These are phyloP conservation scores for Proteles cristata DNA, from an alignment of 2,113 vertebrate species.

Conservation along the genomic window DNA sequence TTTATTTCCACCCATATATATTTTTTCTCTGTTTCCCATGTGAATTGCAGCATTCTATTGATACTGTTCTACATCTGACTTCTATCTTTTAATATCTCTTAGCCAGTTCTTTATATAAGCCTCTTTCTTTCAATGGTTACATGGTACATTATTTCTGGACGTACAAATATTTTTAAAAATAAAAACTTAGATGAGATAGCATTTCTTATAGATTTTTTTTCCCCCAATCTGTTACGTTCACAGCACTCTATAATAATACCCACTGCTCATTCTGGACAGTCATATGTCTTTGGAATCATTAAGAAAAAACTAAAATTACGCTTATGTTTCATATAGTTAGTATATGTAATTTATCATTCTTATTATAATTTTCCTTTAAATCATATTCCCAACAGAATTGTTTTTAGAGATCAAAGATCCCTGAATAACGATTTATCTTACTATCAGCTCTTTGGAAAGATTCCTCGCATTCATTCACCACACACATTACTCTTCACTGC, in stretches of 20 bases:
- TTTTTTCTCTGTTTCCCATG: not conserved
- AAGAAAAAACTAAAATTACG: not conserved
- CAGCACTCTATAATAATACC: not conserved
- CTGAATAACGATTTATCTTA: not conserved
- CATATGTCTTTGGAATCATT: not conserved
- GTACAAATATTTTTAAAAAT: not conserved
- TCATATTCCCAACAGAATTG: not conserved
- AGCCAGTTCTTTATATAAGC: not conserved
- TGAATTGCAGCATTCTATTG: not conserved
- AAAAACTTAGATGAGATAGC: not conserved
- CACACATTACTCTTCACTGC: not conserved
- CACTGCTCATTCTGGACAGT: not conserved
- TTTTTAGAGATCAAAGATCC: not conserved
- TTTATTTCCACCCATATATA: not conserved
- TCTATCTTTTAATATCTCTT: slow-evolving; percentile 6
- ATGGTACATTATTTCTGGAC: not conserved
- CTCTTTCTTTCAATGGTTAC: not conserved
- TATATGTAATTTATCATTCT: not conserved
- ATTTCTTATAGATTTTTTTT: not conserved
- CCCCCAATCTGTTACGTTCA: not conserved
- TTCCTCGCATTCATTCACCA: not conserved
- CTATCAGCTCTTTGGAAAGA: not conserved
- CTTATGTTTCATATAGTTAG: not conserved
- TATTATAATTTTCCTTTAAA: not conserved
- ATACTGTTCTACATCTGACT: not conserved